Base-by-base conservation (phyloP, 2,888 invertebrate genomes). In the Bhutanitis thaidina region DNA sequence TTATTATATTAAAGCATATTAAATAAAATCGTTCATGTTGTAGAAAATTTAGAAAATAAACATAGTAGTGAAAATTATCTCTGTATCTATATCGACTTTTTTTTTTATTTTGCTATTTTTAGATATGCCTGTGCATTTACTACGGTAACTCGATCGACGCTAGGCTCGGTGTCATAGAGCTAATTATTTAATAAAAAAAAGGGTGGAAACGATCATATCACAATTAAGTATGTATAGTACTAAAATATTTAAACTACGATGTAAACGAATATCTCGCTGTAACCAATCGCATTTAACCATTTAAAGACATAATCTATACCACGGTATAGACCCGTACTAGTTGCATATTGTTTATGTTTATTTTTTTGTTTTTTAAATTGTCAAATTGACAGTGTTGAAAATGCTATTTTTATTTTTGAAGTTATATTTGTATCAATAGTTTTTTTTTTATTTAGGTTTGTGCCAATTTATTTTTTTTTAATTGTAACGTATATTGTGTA, bases 141-240 rank as follows among this genome's bases (percentile, higher is more conserved):
- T 48, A 35, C 43, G 32, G n/a, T 43, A 49, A 32, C 48, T 34
- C 38, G 38, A 36, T 34, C 10, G 38, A 14, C 20, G 27, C 9
- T 13, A 39, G 37, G 37, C 7, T 39, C 16, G 29, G 4, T 10
- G 32, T 32, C 25, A 39, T 41, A 34, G 41, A 34, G 34, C 32
- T 43, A 55, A 59, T 52, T 46, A 44, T 46, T 40, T 46, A 45
- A 46, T 52, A 39, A 36, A 50, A 40, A 61, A 69, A 69, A 74
- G 76, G 79, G 75, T 79, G 75, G 72, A 80, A 74, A 65, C 73
- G 76, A 83, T 80, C 88, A 88, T 88, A 88, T 88, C 88, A 88
- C 86, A 73, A 71, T 65, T 80, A 77, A 73, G 64, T 80, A 83
- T 80, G 75, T 80, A 78, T 80, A 81, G 75, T 67, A 64, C 64